phyloP scores from a whole-genome alignment of 1,140 invertebrate genomes.

The Drosophila erecta region DNA sequence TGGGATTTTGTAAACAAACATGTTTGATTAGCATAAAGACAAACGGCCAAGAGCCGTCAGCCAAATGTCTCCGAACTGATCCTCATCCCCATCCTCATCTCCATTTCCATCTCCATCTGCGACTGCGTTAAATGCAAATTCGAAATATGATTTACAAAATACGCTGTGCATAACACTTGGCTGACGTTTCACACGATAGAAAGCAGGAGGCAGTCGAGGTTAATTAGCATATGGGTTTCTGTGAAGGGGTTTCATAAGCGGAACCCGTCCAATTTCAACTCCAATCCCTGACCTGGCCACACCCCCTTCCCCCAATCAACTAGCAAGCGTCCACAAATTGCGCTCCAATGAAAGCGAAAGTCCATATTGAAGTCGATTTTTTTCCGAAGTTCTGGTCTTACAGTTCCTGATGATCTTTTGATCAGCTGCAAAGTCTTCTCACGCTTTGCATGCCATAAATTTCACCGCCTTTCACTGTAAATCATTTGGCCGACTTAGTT shows the following conservation, averaged over 20 bases:
- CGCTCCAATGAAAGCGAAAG: conserved; percentile 58
- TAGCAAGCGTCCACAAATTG: not conserved
- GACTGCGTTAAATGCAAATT: conserved; percentile 48
- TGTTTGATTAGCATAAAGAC: conserved; percentile 67
- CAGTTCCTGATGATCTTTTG: conserved; percentile 9
- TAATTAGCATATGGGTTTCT: conserved; percentile 54
- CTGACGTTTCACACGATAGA: conserved; percentile 57
- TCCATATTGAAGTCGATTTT: not conserved
- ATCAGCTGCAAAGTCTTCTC: conserved; percentile 33
- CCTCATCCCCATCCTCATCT: conserved; percentile 10
- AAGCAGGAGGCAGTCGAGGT: conserved; percentile 50
- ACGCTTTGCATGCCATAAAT: conserved; percentile 78
- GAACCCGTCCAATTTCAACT: conserved; percentile 2
- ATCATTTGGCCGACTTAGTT: conserved; percentile 74
- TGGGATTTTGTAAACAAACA: conserved; percentile 59
- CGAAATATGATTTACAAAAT: conserved; percentile 72
- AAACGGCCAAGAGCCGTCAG: conserved; percentile 27
- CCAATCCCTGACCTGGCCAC: conserved; percentile 8
- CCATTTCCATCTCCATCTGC: conserved; percentile 7
- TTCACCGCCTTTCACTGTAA: conserved; percentile 79
- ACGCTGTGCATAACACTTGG: conserved; percentile 40
- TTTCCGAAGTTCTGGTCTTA: conserved; percentile 2
- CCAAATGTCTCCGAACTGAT: conserved; percentile 29
- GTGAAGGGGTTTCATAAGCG: conserved; percentile 68
- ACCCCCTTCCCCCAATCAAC: conserved; percentile 6